Percentiles rank a stretch among this genome's conserved stretches.
Conservation (phyloP, 1,140 invertebrate species). For the Saccostrea echinata region DNA sequence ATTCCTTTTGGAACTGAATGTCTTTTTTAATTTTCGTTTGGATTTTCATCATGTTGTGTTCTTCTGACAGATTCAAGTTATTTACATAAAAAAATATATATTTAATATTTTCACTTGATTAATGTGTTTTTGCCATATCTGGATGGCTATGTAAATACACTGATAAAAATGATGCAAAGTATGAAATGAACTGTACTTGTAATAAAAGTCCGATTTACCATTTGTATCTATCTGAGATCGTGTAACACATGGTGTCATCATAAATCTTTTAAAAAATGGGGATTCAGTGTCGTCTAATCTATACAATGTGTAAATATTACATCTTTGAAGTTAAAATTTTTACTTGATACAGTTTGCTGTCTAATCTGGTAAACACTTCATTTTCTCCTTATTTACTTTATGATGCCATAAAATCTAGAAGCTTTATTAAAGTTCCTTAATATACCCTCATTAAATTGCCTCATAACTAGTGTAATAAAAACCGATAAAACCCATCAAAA, state of each 20-base stretch:
- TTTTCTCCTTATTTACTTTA: background rate
- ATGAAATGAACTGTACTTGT: background rate
- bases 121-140: background rate
- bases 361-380: background rate
- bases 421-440: background rate
- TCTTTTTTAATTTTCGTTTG: background rate
- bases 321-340: background rate
- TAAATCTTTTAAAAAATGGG: background rate
- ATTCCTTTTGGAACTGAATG: background rate
- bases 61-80: background rate
- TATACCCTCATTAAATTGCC: background rate
- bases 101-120: background rate
- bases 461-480: background rate
- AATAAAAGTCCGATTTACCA: background rate
- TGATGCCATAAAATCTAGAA: background rate
- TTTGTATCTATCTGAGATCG: background rate
- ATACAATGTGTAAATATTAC: background rate
- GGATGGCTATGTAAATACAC: background rate
- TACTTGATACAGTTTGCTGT: background rate
- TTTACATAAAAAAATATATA: background rate
- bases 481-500: conserved; percentile 1
- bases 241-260: background rate
- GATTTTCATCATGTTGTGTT: background rate
- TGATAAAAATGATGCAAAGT: background rate
- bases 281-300: background rate